Base-by-base conservation (phyloP, 1,140 invertebrate genomes). In the Alviniconcha marisindica region DNA sequence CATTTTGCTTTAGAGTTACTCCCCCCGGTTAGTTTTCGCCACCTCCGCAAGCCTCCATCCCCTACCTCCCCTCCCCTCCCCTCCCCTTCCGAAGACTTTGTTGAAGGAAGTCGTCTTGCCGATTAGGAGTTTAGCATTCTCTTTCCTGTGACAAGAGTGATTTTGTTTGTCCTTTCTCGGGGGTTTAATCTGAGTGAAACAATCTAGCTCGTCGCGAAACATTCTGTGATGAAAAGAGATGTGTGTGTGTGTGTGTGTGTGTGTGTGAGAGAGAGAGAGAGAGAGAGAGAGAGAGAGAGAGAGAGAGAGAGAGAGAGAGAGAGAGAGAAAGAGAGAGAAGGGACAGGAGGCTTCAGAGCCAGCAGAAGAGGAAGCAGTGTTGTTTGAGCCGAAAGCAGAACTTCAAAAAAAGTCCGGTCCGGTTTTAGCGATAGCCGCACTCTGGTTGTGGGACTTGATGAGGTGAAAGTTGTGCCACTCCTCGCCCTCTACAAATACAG, bases 221-320 rank as follows among this genome's bases (percentile, higher is more conserved):
- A 33, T n/a, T n/a, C n/a, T n/a, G n/a, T n/a, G n/a, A n/a, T n/a
- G n/a, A n/a, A n/a, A n/a, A n/a, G n/a, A n/a, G n/a, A 33, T 66
- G 63, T 33, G 63, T 33, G 63, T 33, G 63, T 33, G 63, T 33
- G 63, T 33, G 63, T 33, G 63, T 33, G 63, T 31, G 54, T 15
- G 48, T 7, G 48, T 51, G 48, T 51, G 18, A n/a, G 56, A 60
- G 56, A 60, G 56, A 60, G 60, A 66, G 60, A 66, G 28, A 66
- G 60, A 66, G 60, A 66, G 60, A 66, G 60, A 66, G 63, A 66
- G 63, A 66, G 63, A 66, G 63, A 33, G 63, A 33, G 63, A 33
- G 63, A 66, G 63, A 33, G n/a, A 33, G 63, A 33, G 28, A 33
- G 63, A 33, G 63, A 33, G 63, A 51, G 48, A 51, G 48, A 12